Percentiles rank a stretch among this genome's conserved stretches.
phyloP scores from a whole-genome alignment of 2,888 invertebrate species.

The Drosophila kokeensis region DNA sequence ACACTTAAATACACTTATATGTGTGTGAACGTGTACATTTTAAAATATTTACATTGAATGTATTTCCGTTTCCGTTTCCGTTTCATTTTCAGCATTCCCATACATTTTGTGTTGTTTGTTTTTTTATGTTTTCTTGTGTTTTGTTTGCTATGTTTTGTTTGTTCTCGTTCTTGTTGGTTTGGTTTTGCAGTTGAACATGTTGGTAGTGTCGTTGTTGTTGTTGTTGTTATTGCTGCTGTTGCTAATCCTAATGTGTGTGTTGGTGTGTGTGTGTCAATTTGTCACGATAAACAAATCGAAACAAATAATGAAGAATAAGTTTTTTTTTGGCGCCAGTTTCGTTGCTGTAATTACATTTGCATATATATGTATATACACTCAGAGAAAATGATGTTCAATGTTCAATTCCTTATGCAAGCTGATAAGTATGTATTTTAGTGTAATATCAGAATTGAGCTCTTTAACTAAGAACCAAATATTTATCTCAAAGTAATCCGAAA shows the following conservation, averaged over 20 bases:
- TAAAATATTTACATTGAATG: constrained; percentile 57
- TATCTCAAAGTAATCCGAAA: not conserved
- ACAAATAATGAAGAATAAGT: not conserved
- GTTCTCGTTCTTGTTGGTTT: constrained; percentile 43
- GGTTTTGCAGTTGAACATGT: constrained; percentile 49
- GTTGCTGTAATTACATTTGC: constrained; percentile 12
- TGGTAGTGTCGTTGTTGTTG: constrained; percentile 42
- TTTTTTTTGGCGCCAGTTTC: not conserved
- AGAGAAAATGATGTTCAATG: not conserved
- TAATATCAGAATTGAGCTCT: not conserved
- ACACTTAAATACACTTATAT: not conserved
- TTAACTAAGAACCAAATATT: not conserved
- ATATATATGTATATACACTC: constrained; percentile 6
- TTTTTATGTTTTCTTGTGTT: constrained; percentile 11
- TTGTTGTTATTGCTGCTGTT: constrained; percentile 41
- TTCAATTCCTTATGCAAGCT: not conserved
- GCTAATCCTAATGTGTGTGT: constrained; percentile 23
- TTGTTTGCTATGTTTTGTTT: constrained; percentile 45
- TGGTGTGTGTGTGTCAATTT: constrained; percentile 15
- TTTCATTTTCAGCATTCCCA: constrained; percentile 49
- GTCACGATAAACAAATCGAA: constrained; percentile 4
- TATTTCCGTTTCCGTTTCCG: constrained; percentile 40
- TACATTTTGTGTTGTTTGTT: constrained; percentile 21
- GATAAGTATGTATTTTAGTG: no score
- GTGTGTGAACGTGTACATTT: constrained; percentile 33